A percentile compares a stretch with the other conserved stretches of the same genome.
Conservation (phyloP, 2,888 invertebrate species). For the Phengaris arion region DNA sequence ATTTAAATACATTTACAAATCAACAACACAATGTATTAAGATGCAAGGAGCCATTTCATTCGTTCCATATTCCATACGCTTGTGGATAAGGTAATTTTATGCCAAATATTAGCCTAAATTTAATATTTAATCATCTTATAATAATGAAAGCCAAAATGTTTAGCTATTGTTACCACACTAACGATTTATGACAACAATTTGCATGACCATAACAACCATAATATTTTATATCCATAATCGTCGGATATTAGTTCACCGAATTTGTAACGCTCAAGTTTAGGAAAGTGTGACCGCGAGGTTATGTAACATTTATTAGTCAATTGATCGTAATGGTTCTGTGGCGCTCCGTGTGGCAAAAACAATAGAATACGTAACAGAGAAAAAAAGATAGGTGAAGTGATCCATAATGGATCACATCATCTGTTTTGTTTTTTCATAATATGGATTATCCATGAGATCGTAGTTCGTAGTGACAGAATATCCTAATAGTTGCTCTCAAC, state of each 20-base stretch:
- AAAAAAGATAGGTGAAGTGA: background rate
- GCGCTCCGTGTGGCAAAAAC: conserved; percentile 6
- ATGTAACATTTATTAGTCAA: conserved; percentile 32
- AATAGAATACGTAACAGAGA: conserved; percentile 12
- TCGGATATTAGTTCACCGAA: conserved; percentile 28
- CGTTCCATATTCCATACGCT: no score
- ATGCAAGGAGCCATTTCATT: no score
- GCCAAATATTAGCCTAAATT: no score
- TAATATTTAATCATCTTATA: background rate
- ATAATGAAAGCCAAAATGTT: background rate
- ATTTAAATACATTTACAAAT: no score
- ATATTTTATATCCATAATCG: conserved; percentile 37
- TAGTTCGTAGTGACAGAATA: no score
- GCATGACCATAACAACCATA: conserved; percentile 13
- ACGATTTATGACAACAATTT: conserved; percentile 10
- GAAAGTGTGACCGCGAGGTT: conserved; percentile 37
- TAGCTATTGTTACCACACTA: background rate
- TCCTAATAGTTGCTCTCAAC: no score
- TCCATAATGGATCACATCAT: background rate
- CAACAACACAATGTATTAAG: no score
- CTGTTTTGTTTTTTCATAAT: no score
- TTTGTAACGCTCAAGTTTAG: conserved; percentile 33
- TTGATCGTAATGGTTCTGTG: conserved; percentile 4
- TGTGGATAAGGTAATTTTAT: no score
- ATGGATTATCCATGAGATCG: no score